Base-by-base conservation (phyloP, 2,888 invertebrate genomes). In the Cataglyphis altisquamis region DNA sequence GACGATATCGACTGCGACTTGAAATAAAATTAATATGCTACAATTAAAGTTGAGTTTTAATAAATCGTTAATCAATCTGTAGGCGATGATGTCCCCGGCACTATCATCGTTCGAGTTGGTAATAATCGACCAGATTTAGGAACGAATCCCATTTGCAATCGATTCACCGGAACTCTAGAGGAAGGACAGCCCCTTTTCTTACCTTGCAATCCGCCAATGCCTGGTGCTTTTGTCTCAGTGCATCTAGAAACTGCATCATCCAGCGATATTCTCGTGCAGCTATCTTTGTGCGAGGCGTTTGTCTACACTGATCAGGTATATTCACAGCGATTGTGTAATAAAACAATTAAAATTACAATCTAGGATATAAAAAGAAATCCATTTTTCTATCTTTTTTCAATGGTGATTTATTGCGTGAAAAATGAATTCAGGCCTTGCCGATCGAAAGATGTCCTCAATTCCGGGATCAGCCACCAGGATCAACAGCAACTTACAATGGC, bases 121-220 rank as follows among this genome's bases (percentile, higher is more conserved):
- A 98, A 98, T 95, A 98, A 98, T 95, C 96, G 98, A 0, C 98
- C 98, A 0, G 98, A 98, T 94, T 95, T 98, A 84, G 98, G 98
- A 82, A 98, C 97, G 36, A 98, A 98, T 95, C 98, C 98, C 0
- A 97, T 98, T 90, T 98, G 98, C 95, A 98, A 98, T 95, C 96
- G 98, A 5, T 98, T 98, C 95, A 98, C 97, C 8, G 98, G 98
- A 1, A 96, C 97, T 85, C 95, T 98, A 15, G 98, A 98, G 93
- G 98, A 98, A 94, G 98, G 98, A 0, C 98, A 98, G 92, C 98
- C 98, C 0, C 95, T 98, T 8, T 98, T 98, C 95, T 95, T 98
- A 73, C 98, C 98, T 0, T 98, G 98, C 95, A 98, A 98, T 95
- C 98, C 98, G 0, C 98, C 98, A 0, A 98, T 98, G 98, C 98